Conservation (phyloP, 2,797 vertebrate genomes). For the Alosa sapidissima region DNA sequence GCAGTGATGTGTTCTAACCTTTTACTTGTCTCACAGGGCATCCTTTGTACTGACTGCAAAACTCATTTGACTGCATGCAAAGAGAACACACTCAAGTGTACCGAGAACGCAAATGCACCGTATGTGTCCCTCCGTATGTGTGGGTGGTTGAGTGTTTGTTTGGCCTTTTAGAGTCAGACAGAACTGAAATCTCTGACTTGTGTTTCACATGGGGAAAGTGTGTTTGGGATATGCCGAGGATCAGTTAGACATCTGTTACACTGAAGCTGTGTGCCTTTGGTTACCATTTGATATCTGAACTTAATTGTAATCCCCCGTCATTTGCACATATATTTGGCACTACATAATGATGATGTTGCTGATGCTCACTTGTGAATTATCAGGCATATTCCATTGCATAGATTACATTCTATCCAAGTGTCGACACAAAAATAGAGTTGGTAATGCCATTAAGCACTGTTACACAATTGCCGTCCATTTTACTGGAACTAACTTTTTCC, state of each 20-base stretch:
- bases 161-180: not conserved
- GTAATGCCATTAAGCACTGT: not conserved
- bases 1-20: conserved; percentile 1
- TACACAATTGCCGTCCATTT: not conserved
- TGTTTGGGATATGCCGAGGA: not conserved
- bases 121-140: not conserved
- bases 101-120: not conserved
- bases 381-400: too few species aligned
- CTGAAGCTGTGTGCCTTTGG: not conserved
- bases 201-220: not conserved
- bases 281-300: not conserved
- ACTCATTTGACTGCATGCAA: not conserved
- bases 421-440: not conserved
- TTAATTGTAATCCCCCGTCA: not conserved
- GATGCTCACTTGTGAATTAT: not conserved
- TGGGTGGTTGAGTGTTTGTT: not conserved
- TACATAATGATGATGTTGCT: not conserved
- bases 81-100: not conserved
- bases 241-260: not conserved
- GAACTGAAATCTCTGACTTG: not conserved
- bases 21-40: not conserved
- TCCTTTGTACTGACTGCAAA: not conserved
- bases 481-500: not conserved
- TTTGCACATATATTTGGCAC: not conserved
- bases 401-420: too few species aligned